Conservation (phyloP, 2,797 vertebrate genomes). For the Catostomus latipinnis region DNA sequence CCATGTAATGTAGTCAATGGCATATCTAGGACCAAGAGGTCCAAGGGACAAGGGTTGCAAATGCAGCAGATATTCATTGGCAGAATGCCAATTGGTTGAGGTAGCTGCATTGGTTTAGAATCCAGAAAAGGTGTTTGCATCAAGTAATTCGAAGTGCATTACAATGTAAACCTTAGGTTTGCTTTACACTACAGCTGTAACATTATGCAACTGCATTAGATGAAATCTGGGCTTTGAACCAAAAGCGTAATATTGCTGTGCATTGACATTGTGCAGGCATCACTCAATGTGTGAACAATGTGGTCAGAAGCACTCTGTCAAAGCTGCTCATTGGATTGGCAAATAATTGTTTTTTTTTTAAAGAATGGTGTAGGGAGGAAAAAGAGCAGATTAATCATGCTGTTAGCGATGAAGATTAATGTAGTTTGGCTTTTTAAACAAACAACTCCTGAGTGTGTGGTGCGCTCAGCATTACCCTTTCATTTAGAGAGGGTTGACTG, state of each 20-base stretch:
- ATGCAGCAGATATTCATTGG: neutral
- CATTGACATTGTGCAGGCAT: constrained; percentile 44
- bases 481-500: constrained; percentile 57
- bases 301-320: constrained; percentile 48
- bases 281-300: constrained; percentile 52
- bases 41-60: neutral
- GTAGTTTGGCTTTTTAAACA: constrained; percentile 64
- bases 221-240: constrained; percentile 33
- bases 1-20: too few species aligned
- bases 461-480: constrained; percentile 56
- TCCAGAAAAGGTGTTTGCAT: neutral
- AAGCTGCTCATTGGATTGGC: constrained; percentile 39
- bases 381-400: constrained; percentile 40
- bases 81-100: constrained; percentile 16
- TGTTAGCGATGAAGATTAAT: constrained; percentile 56
- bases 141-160: too few species aligned
- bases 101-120: constrained; percentile 22
- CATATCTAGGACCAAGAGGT: neutral
- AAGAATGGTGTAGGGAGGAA: constrained; percentile 9
- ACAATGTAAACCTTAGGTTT: too few species aligned
- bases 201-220: constrained; percentile 24
- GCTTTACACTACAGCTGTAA: neutral
- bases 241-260: constrained; percentile 25
- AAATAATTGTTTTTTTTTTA: constrained; percentile 22
- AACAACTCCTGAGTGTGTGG: constrained; percentile 61